Percentiles rank a stretch among this genome's conserved stretches.
Evolutionary conservation across 2,888 invertebrate genomes (phyloP).

Genomic region (Halocaridina rubra): DNA sequence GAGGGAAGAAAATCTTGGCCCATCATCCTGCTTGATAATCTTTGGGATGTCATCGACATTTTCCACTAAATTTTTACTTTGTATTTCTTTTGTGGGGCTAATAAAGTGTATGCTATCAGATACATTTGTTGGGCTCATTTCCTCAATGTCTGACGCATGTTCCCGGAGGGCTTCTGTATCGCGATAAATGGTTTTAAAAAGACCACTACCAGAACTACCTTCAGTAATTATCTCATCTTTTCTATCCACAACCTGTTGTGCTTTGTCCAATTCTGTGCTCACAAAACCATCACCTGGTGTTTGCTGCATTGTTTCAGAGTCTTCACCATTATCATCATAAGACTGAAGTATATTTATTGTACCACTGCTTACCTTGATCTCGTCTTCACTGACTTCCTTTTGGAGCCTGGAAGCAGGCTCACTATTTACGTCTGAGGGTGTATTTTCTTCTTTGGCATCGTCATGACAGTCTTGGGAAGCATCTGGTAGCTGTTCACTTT

Average conservation of each 20-base stretch:
- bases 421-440: background rate
- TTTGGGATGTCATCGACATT: slow-evolving; percentile 6
- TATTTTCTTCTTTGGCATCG: background rate
- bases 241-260: background rate
- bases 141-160: background rate
- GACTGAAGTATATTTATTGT: background rate
- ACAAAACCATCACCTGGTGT: background rate
- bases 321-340: background rate
- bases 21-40: slow-evolving; percentile 27
- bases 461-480: background rate
- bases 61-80: slow-evolving; percentile 12
- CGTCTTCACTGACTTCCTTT: background rate
- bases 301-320: background rate
- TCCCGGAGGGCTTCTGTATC: slow-evolving; percentile 11
- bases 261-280: background rate
- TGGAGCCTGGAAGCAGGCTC: background rate
- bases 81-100: background rate
- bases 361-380: background rate
- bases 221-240: background rate
- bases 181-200: too few species aligned
- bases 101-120: background rate
- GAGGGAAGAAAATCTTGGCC: slow-evolving; percentile 43
- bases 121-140: background rate
- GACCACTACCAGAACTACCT: background rate
- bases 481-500: background rate